phyloP scores from a whole-genome alignment of 2,888 invertebrate species.

The Ramazzottius varieornatus region DNA sequence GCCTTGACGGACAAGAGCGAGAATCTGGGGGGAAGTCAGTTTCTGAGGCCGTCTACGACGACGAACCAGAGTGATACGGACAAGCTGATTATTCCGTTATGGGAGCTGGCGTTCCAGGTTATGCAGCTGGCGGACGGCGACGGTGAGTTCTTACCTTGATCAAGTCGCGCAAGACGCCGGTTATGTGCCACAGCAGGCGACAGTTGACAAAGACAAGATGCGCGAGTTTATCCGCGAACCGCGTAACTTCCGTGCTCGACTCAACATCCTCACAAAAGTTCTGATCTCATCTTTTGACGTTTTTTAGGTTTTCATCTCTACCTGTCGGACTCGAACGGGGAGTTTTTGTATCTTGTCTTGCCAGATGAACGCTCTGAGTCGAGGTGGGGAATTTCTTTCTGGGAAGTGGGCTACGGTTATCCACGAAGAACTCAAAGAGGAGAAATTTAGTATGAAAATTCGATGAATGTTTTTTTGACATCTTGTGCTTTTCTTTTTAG shows the following conservation, averaged over 20 bases:
- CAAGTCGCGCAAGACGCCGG: no score
- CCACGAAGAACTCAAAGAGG: no score
- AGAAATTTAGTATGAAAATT: no score
- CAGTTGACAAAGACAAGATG: no score
- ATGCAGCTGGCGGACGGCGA: slow-evolving; percentile 1
- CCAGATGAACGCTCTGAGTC: neutral
- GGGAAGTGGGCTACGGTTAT: neutral
- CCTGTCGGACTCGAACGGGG: neutral
- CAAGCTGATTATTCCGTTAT: neutral
- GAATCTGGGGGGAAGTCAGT: neutral
- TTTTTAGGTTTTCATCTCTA: neutral
- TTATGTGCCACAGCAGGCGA: no score
- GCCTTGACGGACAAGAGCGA: slow-evolving; percentile 1
- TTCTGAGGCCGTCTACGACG: neutral
- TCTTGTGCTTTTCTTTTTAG: neutral
- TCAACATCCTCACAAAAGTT: no score
- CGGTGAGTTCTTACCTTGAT: no score
- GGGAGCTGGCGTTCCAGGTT: neutral
- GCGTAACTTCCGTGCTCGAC: no score
- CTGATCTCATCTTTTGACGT: no score
- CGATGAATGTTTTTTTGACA: neutral
- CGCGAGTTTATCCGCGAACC: no score
- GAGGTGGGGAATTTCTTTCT: neutral
- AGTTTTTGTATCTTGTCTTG: neutral
- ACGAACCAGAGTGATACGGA: neutral